Percentiles rank a stretch among this genome's conserved stretches.
Conservation (phyloP, 1,140 invertebrate genomes). For the Gerris buenoi region DNA sequence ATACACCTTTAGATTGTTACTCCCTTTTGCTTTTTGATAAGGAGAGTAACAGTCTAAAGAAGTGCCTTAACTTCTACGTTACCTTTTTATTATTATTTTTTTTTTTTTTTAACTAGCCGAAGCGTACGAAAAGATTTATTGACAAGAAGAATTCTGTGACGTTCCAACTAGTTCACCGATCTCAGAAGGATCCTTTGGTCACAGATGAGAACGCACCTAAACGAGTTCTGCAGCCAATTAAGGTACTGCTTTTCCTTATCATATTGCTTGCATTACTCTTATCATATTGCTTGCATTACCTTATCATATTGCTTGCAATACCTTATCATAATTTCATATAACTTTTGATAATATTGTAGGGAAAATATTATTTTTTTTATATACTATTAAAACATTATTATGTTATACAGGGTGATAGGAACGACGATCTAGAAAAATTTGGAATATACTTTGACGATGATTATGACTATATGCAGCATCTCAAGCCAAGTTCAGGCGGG, state of each 20-base stretch:
- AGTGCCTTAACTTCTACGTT: too few species aligned
- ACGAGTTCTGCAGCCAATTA: constrained; percentile 46
- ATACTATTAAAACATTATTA: too few species aligned
- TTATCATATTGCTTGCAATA: too few species aligned
- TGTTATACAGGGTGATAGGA: too few species aligned
- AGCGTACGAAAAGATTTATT: constrained; percentile 66
- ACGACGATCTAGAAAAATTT: constrained; percentile 71
- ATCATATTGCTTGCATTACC: too few species aligned
- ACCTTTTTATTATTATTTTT: too few species aligned
- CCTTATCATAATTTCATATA: neutral
- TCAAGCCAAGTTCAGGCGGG: constrained; percentile 40
- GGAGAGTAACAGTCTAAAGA: too few species aligned
- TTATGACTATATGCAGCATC: constrained; percentile 88
- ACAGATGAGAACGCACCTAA: constrained; percentile 79
- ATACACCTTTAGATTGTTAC: too few species aligned
- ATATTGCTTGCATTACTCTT: too few species aligned
- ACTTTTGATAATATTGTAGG: neutral
- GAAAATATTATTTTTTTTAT: too few species aligned
- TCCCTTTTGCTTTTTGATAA: too few species aligned
- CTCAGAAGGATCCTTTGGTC: constrained; percentile 77
- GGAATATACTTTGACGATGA: constrained; percentile 94
- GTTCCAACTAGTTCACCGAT: constrained; percentile 80
- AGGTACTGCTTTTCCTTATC: too few species aligned
- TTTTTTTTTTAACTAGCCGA: neutral
- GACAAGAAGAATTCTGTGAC: constrained; percentile 82